Conservation (phyloP, 64 coral and sea anemone genomes). For the Dendronephthya gigantea region DNA sequence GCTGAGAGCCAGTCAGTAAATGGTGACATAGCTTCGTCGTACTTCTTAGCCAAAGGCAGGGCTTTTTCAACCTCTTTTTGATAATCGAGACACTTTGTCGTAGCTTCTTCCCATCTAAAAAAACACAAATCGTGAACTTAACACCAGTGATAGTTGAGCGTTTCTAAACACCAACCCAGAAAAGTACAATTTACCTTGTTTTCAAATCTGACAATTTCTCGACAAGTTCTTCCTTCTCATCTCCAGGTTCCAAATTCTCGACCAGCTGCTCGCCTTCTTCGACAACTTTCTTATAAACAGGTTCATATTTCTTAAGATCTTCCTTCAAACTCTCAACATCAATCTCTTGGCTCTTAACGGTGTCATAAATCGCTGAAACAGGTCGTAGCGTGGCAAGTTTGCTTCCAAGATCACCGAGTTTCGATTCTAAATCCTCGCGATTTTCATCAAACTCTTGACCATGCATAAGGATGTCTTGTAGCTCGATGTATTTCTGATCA, state of each 20-base stretch:
- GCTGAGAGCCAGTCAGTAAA: conserved; percentile 71
- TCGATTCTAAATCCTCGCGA: neutral
- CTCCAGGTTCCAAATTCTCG: conserved; percentile 60
- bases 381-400: conserved; percentile 34
- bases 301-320: conserved; percentile 53
- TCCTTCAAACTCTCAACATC: conserved; percentile 44
- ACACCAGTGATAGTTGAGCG: too few species aligned
- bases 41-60: conserved; percentile 56
- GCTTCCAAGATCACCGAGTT: neutral
- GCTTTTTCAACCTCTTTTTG: conserved; percentile 41
- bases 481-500: neutral
- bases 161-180: too few species aligned
- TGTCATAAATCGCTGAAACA: conserved; percentile 66
- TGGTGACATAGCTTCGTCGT: conserved; percentile 36
- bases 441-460: neutral
- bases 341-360: conserved; percentile 60
- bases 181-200: too few species aligned
- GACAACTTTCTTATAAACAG: conserved; percentile 74
- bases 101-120: conserved; percentile 42
- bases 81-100: conserved; percentile 44
- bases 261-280: conserved; percentile 70
- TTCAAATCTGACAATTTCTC: conserved; percentile 48
- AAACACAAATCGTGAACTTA: neutral
- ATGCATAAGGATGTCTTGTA: neutral
- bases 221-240: conserved; percentile 55